A percentile compares a stretch with the other conserved stretches of the same genome.
Conservation (phyloP, 1,140 invertebrate species). For the Ditylenchus dipsaci region DNA sequence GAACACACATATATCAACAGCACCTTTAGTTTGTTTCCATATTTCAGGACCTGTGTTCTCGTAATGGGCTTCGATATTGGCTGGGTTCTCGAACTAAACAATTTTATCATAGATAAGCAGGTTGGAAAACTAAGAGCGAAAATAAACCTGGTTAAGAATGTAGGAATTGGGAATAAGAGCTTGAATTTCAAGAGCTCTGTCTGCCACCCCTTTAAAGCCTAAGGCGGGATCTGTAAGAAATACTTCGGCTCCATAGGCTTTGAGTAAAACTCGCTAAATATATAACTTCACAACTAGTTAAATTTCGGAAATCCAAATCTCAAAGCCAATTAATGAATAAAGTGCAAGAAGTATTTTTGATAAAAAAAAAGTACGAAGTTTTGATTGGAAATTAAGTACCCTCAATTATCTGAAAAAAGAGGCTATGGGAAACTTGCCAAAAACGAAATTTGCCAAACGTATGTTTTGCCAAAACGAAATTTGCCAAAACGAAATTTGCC, state of each 20-base stretch:
- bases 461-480: too few species aligned
- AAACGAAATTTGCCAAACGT: too few species aligned
- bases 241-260: constrained; percentile 54
- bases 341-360: not conserved
- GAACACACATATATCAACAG: constrained; percentile 54
- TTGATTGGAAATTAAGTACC: not conserved
- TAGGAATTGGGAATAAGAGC: constrained; percentile 47
- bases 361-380: too few species aligned
- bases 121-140: not conserved
- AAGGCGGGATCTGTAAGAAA: constrained; percentile 47
- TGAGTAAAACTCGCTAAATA: constrained; percentile 49
- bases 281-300: too few species aligned
- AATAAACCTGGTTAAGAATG: constrained; percentile 45
- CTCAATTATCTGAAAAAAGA: not conserved
- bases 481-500: too few species aligned
- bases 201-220: constrained; percentile 49
- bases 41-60: constrained; percentile 55
- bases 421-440: too few species aligned
- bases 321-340: too few species aligned
- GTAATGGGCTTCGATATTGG: constrained; percentile 52
- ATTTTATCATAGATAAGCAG: not conserved
- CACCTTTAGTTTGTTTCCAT: constrained; percentile 51
- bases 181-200: constrained; percentile 42
- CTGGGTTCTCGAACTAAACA: constrained; percentile 52
- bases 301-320: not conserved